Percentiles rank a stretch among this genome's conserved stretches.
These are phyloP conservation scores for Panopea generosa DNA, from an alignment of 2,888 invertebrate species.

Conservation along the genomic window DNA sequence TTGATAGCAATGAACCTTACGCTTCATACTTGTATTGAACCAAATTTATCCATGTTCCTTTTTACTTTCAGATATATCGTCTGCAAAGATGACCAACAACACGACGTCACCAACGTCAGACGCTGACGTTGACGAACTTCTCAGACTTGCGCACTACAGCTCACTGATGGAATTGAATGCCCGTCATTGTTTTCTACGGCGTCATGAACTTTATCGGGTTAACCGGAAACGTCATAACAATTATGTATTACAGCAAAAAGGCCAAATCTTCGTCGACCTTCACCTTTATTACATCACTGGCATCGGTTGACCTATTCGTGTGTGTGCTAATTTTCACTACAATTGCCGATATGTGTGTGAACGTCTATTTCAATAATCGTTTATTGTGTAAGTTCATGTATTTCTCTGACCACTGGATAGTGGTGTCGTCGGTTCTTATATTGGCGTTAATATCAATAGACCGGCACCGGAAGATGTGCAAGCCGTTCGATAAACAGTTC, in stretches of 20 bases:
- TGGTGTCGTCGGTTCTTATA: slow-evolving; percentile 37
- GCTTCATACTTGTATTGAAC: too few relatives aligned
- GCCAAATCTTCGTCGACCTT: slow-evolving; percentile 25
- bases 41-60: too few relatives aligned
- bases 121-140: too few relatives aligned
- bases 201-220: slow-evolving; percentile 24
- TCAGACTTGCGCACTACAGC: neutral
- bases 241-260: slow-evolving; percentile 31
- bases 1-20: too few relatives aligned
- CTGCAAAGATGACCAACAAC: too few relatives aligned
- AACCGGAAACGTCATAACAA: slow-evolving; percentile 38
- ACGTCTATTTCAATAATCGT: slow-evolving; percentile 21
- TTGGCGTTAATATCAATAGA: slow-evolving; percentile 45
- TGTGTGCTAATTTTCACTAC: slow-evolving; percentile 29
- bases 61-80: too few relatives aligned
- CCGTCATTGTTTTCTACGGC: slow-evolving; percentile 20
- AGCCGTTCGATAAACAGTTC: slow-evolving; percentile 34
- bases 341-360: slow-evolving; percentile 32
- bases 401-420: slow-evolving; percentile 51
- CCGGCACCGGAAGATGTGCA: slow-evolving; percentile 38
- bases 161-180: slow-evolving; percentile 14
- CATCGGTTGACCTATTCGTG: slow-evolving; percentile 34
- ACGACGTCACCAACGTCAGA: too few relatives aligned
- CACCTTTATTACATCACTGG: slow-evolving; percentile 28
- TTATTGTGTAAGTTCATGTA: slow-evolving; percentile 43